Percentiles rank a stretch among this genome's conserved stretches.
Conservation (phyloP, 2,888 invertebrate genomes). For the Thecocarcelia acutangulata region DNA sequence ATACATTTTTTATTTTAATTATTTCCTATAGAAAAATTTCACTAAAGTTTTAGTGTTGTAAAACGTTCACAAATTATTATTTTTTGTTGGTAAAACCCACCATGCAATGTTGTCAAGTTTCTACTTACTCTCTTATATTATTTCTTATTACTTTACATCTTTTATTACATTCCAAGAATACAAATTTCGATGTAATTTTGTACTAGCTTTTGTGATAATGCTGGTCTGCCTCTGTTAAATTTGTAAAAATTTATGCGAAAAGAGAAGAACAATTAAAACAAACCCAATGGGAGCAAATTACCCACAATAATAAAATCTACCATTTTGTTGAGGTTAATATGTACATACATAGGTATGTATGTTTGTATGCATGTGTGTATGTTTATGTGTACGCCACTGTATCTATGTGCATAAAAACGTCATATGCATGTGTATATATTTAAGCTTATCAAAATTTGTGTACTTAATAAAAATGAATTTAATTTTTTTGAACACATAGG, state of each 20-base stretch:
- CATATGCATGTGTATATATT: background rate
- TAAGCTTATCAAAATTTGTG: no score
- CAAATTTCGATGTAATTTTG: constrained; percentile 58
- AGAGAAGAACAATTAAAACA: constrained; percentile 47
- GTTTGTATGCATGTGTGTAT: no score
- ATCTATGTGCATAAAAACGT: no score
- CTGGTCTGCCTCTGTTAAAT: constrained; percentile 51
- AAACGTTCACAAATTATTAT: constrained; percentile 29
- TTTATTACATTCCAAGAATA: background rate
- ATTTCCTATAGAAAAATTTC: constrained; percentile 37
- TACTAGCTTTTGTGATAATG: constrained; percentile 4
- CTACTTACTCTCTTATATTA: constrained; percentile 27
- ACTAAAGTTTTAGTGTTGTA: constrained; percentile 55
- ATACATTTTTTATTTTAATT: constrained; percentile 1
- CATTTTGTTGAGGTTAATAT: constrained; percentile 41
- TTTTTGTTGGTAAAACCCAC: constrained; percentile 36
- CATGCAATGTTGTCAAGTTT: constrained; percentile 67
- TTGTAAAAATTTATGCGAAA: constrained; percentile 43
- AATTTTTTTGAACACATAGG: background rate
- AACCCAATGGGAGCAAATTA: constrained; percentile 39
- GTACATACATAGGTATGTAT: no score
- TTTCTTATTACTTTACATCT: constrained; percentile 25
- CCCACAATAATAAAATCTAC: constrained; percentile 46
- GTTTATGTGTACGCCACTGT: no score
- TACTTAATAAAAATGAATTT: background rate